A percentile compares a stretch with the other conserved stretches of the same genome.
Conservation (phyloP, 2,888 invertebrate genomes). For the Aquatica leii region DNA sequence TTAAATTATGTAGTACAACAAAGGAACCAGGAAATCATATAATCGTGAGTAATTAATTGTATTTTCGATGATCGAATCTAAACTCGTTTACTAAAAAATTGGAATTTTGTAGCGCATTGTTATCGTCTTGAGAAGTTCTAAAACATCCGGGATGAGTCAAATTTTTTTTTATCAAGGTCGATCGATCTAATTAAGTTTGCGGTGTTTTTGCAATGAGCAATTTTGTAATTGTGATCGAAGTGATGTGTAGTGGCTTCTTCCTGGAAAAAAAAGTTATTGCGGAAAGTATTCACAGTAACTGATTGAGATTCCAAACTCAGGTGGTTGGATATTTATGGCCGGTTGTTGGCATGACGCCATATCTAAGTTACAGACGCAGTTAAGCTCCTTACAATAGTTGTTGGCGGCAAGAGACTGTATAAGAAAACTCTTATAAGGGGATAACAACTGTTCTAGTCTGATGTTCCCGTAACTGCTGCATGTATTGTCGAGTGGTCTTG, state of each 20-base stretch:
- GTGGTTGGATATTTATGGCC: slow-evolving; percentile 41
- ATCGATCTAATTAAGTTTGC: slow-evolving; percentile 1
- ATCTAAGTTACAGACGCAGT: slow-evolving; percentile 36
- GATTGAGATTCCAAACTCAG: slow-evolving; percentile 40
- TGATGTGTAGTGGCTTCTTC: slow-evolving; percentile 35
- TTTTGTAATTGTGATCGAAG: too few species aligned
- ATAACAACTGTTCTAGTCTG: slow-evolving; percentile 34
- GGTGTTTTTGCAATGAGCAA: not conserved
- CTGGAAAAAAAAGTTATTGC: slow-evolving; percentile 20
- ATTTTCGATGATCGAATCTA: too few species aligned
- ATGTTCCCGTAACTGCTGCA: slow-evolving; percentile 34
- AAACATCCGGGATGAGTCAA: not conserved
- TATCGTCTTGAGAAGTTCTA: not conserved
- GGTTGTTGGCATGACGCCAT: slow-evolving; percentile 42
- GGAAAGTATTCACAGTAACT: slow-evolving; percentile 26
- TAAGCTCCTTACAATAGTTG: slow-evolving; percentile 35
- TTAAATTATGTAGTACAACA: too few species aligned
- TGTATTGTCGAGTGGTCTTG: slow-evolving; percentile 34
- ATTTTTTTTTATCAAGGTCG: not conserved
- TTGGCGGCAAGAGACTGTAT: slow-evolving; percentile 35
- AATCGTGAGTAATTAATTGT: too few species aligned
- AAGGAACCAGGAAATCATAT: too few species aligned
- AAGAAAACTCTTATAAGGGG: slow-evolving; percentile 32
- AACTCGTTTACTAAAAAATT: too few species aligned
- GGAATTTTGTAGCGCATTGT: too few species aligned